Base-by-base conservation (phyloP, 2,113 vertebrate species). In the Nicator chloris region DNA sequence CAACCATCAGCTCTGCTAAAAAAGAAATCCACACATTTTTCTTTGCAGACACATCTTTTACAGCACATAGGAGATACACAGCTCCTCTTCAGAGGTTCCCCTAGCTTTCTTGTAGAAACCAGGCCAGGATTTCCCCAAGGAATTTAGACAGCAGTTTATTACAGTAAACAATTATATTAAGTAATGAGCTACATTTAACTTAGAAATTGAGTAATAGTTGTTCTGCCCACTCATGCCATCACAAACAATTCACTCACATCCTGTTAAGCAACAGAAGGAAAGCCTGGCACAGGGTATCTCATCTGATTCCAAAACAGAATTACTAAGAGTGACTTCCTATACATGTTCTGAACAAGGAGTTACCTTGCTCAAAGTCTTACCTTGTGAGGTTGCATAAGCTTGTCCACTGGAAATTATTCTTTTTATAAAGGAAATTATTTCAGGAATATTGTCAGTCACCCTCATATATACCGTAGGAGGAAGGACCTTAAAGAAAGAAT, bases 371-470 rank as follows among this genome's bases (percentile, higher is more conserved):
- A 1, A 45, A 80, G 18, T 22, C 88, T 97, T 83, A 99, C 99
- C 99, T 98, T 97, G 95, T 0, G 88, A 86, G 16, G 99, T 99
- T 68, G 97, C 44, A 4, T 99, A 99, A 4, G 99, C 99, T 20
- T 99, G 98, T 60, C 99, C 98, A 4, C 95, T 98, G 15, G 82
- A 90, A 70, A 99, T 96, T 59, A 99, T 98, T 54, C 96, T 95
- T 71, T 99, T 90, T 51, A 99, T 98, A 68, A 99, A 99, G 14
- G 97, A 80, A 37, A 99, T 89, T 9, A 99, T 99, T 61, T 98
- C 98, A 70, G 98, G 98, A 88, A 99, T 98, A 27, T 99, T 98
- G 72, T 99, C 99, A 2, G 99, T 99, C 53, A 99, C 99, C 95
- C 99, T 97, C 71, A 99, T 90, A 93, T 99, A 99, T 16, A 98